Percentiles rank a stretch among this genome's conserved stretches.
These are phyloP conservation scores for Mallotus villosus DNA, from an alignment of 2,797 vertebrate species.

Conservation along the genomic window DNA sequence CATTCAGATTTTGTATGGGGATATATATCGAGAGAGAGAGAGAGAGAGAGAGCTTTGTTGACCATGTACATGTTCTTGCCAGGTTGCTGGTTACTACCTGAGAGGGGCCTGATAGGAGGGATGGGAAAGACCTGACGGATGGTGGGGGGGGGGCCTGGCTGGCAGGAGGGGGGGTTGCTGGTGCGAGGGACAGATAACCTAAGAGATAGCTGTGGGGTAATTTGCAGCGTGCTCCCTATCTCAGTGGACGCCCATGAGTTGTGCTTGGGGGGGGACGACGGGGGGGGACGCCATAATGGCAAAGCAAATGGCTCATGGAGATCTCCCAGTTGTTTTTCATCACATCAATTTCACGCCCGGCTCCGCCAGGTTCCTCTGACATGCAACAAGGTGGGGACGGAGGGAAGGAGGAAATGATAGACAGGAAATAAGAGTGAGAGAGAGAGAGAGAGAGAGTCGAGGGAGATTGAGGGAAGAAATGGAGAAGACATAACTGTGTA, in stretches of 20 bases:
- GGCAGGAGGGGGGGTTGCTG: conserved; percentile 48
- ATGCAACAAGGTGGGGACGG: conserved; percentile 15
- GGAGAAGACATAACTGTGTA: conserved; percentile 36
- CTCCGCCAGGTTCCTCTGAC: conserved; percentile 26
- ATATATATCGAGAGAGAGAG: too few species aligned
- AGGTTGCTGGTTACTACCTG: too few species aligned
- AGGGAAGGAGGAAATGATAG: conserved; percentile 44
- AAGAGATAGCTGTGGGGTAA: conserved; percentile 69
- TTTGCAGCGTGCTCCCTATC: conserved; percentile 69
- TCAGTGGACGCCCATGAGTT: conserved; percentile 56
- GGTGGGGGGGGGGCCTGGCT: conserved; percentile 30
- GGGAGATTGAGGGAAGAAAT: conserved; percentile 25
- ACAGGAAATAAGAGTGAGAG: not conserved
- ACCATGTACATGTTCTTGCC: too few species aligned
- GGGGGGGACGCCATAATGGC: conserved; percentile 58
- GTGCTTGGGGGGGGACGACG: conserved; percentile 59
- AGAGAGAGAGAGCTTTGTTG: too few species aligned
- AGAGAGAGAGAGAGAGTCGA: conserved; percentile 28
- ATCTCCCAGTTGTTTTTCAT: conserved; percentile 75
- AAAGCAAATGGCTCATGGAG: conserved; percentile 74
- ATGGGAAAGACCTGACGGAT: not conserved
- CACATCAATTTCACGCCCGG: conserved; percentile 70
- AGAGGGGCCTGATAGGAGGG: too few species aligned
- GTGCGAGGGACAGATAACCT: conserved; percentile 64
- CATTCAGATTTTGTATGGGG: too few species aligned